Base-by-base conservation (phyloP, 2,888 invertebrate genomes). In the Lissonota sp. region DNA sequence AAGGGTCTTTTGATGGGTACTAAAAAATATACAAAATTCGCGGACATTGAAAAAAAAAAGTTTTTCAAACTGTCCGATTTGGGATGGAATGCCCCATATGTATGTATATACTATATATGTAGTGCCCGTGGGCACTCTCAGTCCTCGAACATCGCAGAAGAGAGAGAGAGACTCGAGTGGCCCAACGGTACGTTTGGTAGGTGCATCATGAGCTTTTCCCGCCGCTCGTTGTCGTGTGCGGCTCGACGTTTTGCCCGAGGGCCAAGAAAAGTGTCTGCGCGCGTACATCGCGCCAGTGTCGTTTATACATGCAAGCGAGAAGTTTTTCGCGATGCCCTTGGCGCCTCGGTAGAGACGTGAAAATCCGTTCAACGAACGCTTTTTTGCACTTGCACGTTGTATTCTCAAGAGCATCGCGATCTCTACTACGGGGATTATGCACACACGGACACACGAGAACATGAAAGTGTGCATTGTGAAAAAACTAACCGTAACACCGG, bases 231-330 rank as follows among this genome's bases (percentile, higher is more conserved):
- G 53, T 74, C 66, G 26, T 26, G 26, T 26, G 3, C 1, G 26
- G 26, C 26, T 26, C 26, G 26, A 1, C 26, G 49, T 58, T 57
- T 71, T 67, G 37, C 67, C 72, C 71, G 6, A 42, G 55, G 79
- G 75, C 79, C 67, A 67, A 71, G 79, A 75, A 79, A 75, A 79
- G 79, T 82, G 71, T 79, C 71, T 62, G 71, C 63, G 71, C 63
- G 51, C 46, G 75, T 75, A 72, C 71, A 79, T 74, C 74, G 60
- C 74, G 60, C 66, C 60, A 49, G 40, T 26, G 26, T 26, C 26
- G 64, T 74, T 5, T 53, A 12, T 12, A 7, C 12, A 53, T 53
- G 26, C 53, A 12, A 53, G 44, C 26, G 53, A 51, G 57, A 75
- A 79, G 62, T 82, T 79, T 26, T 3, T 26, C 26, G 46, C 60